phyloP scores from a whole-genome alignment of 2,888 invertebrate genomes.

The Chironomus tentans region DNA sequence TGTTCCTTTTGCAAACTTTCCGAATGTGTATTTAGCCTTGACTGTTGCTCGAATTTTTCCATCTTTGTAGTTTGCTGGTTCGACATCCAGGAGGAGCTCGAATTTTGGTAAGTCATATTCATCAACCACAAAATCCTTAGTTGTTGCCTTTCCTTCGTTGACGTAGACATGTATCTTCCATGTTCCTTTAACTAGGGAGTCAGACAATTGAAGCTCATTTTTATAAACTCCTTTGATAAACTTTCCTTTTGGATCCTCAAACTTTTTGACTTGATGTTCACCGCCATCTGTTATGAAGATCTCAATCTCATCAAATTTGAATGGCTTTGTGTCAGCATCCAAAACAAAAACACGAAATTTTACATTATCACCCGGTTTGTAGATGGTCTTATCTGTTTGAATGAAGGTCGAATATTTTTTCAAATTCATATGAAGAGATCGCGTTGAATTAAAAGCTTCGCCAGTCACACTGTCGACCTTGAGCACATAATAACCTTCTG shows the following conservation, averaged over 20 bases:
- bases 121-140: slow-evolving; percentile 60
- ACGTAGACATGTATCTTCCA: slow-evolving; percentile 74
- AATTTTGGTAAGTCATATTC: slow-evolving; percentile 92
- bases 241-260: slow-evolving; percentile 49
- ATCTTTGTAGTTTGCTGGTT: slow-evolving; percentile 69
- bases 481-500: too few relatives aligned
- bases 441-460: too few relatives aligned
- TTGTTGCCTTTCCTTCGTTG: slow-evolving; percentile 39
- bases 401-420: slow-evolving; percentile 83
- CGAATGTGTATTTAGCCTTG: slow-evolving; percentile 78
- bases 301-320: slow-evolving; percentile 30
- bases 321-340: slow-evolving; percentile 62
- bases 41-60: slow-evolving; percentile 69
- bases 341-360: slow-evolving; percentile 73
- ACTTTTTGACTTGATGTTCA: slow-evolving; percentile 74
- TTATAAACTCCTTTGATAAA: slow-evolving; percentile 62
- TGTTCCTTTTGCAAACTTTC: slow-evolving; percentile 77
- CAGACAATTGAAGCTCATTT: slow-evolving; percentile 65
- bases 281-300: slow-evolving; percentile 52
- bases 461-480: too few relatives aligned
- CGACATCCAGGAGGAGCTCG: slow-evolving; percentile 73
- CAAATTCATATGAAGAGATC: slow-evolving; percentile 45
- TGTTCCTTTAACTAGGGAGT: slow-evolving; percentile 73
- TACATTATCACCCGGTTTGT: slow-evolving; percentile 76
- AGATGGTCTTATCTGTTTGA: slow-evolving; percentile 86